Conservation (phyloP, 2,888 invertebrate species). For the Steinernema carpocapsae region DNA sequence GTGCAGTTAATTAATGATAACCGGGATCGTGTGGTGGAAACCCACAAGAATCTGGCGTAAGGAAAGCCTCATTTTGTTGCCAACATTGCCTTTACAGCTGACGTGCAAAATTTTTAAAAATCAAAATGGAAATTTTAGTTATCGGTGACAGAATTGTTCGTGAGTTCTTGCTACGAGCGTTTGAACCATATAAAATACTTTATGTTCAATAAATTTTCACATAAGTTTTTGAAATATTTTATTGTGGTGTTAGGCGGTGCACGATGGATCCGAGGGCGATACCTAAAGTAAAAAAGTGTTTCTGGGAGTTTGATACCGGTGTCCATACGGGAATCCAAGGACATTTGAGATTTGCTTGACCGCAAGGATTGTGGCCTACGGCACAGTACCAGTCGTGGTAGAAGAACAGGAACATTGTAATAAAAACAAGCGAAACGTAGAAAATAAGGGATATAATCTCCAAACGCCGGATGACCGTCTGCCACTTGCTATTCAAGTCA, state of each 20-base stretch:
- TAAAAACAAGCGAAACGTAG: slow-evolving; percentile 62
- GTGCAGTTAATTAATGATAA: slow-evolving; percentile 49
- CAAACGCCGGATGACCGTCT: slow-evolving; percentile 61
- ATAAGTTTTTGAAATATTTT: background rate
- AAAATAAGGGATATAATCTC: slow-evolving; percentile 66
- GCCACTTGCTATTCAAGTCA: slow-evolving; percentile 60
- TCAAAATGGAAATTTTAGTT: background rate
- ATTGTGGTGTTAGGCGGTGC: slow-evolving; percentile 31
- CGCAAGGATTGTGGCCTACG: slow-evolving; percentile 65
- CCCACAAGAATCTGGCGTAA: slow-evolving; percentile 9
- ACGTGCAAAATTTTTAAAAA: background rate
- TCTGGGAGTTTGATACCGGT: too few species aligned
- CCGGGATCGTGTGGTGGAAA: slow-evolving; percentile 7
- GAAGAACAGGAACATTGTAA: slow-evolving; percentile 66
- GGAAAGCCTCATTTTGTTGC: background rate
- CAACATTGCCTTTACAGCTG: background rate
- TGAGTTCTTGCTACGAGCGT: too few species aligned
- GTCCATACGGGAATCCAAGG: slow-evolving; percentile 62
- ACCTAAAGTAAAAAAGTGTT: too few species aligned
- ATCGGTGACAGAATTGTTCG: too few species aligned
- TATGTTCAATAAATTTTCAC: too few species aligned
- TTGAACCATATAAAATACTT: too few species aligned
- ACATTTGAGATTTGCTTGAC: slow-evolving; percentile 62
- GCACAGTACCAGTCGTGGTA: slow-evolving; percentile 68
- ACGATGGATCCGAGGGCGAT: slow-evolving; percentile 49